Evolutionary conservation across 1,140 invertebrate species (phyloP).

Genomic region (Drosophila auraria): DNA sequence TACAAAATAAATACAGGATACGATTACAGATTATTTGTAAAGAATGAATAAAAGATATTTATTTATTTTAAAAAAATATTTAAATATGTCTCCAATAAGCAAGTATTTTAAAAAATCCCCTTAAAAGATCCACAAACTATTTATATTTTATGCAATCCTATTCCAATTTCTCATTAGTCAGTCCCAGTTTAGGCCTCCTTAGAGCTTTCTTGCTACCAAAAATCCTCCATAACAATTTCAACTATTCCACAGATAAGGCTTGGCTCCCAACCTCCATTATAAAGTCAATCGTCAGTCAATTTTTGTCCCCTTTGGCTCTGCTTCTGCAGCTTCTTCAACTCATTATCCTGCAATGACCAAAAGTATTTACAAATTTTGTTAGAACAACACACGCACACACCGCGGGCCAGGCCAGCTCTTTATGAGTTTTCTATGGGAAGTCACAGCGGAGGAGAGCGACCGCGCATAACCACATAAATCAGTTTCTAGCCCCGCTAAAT

Average conservation of each 20-base stretch:
- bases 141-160: conserved; percentile 2
- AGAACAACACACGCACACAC: conserved; percentile 22
- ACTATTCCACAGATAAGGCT: conserved; percentile 22
- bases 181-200: conserved; percentile 1
- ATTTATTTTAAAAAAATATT: too few relatives aligned
- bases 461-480: conserved; percentile 71
- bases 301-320: conserved; percentile 8
- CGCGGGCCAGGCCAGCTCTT: conserved; percentile 23
- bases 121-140: not conserved
- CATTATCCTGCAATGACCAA: conserved; percentile 73
- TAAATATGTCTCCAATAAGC: not conserved
- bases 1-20: too few relatives aligned
- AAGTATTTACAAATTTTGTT: conserved; percentile 74
- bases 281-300: conserved; percentile 45
- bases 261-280: conserved; percentile 23
- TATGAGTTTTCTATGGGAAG: conserved; percentile 60
- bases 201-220: not conserved
- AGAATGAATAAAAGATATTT: not conserved
- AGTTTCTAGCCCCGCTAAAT: conserved; percentile 78
- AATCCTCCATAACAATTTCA: conserved; percentile 15
- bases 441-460: not conserved
- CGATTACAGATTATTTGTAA: too few relatives aligned
- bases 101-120: not conserved
- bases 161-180: conserved; percentile 19
- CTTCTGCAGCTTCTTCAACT: conserved; percentile 29